phyloP scores from a whole-genome alignment of 2,888 invertebrate species.

The Schrankia costaestrigalis region DNA sequence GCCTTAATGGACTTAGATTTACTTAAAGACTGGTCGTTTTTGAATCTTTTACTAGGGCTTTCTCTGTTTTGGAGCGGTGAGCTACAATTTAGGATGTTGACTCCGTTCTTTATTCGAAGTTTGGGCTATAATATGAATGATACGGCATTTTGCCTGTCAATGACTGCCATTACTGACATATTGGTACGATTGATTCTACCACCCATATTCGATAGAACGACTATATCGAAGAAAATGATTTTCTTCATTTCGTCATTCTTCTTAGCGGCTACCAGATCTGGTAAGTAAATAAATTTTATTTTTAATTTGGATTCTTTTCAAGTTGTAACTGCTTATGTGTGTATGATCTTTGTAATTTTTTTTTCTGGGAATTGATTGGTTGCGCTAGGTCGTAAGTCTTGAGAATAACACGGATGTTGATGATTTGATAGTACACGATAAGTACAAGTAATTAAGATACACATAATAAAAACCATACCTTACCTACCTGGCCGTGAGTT shows the following conservation, averaged over 20 bases:
- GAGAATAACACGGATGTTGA: no score
- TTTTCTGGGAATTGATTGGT: background rate
- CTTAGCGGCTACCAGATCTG: slow-evolving; percentile 86
- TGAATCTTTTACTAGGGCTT: slow-evolving; percentile 86
- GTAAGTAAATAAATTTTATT: slow-evolving; percentile 73
- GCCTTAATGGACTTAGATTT: slow-evolving; percentile 86
- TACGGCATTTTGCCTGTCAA: slow-evolving; percentile 86
- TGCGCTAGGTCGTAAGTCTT: no score
- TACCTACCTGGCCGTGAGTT: no score
- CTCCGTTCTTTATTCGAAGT: slow-evolving; percentile 84
- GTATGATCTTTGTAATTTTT: no score
- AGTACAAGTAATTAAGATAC: no score
- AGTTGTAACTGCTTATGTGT: no score
- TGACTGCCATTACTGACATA: slow-evolving; percentile 88
- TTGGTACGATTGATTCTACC: slow-evolving; percentile 86
- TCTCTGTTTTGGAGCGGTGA: slow-evolving; percentile 88
- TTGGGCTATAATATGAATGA: slow-evolving; percentile 83
- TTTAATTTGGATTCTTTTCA: no score
- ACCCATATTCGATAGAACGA: slow-evolving; percentile 85
- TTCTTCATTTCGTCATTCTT: slow-evolving; percentile 87
- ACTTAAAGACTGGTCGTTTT: slow-evolving; percentile 85
- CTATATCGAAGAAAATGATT: slow-evolving; percentile 85
- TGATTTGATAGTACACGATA: no score
- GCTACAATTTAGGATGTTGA: slow-evolving; percentile 87
- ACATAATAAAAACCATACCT: no score